A percentile compares a stretch with the other conserved stretches of the same genome.
Conservation (phyloP, 2,888 invertebrate species). For the Limnephilus marmoratus region DNA sequence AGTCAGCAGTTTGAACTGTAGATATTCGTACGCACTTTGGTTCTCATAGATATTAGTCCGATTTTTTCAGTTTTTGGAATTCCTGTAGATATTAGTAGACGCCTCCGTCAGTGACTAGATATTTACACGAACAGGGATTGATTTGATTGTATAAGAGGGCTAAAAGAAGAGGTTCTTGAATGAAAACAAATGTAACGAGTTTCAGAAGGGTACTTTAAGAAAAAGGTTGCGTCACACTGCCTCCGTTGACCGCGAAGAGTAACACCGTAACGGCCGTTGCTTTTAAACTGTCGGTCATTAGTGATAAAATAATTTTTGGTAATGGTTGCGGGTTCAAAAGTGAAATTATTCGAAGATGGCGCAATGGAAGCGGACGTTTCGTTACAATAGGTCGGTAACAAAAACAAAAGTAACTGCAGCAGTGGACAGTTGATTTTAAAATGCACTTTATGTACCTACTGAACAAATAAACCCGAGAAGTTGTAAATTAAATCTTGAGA, state of each 20-base stretch:
- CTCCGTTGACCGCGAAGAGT: slow-evolving; percentile 14
- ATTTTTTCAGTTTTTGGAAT: too few species aligned
- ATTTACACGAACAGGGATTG: neutral
- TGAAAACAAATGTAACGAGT: neutral
- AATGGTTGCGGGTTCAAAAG: slow-evolving; percentile 64
- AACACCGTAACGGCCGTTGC: slow-evolving; percentile 21
- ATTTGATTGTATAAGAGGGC: neutral
- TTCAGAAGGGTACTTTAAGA: neutral
- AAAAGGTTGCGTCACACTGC: neutral
- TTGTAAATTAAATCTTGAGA: too few species aligned
- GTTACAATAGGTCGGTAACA: slow-evolving; percentile 58
- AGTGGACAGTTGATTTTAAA: slow-evolving; percentile 10
- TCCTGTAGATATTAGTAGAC: too few species aligned
- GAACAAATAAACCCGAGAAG: too few species aligned
- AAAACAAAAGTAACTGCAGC: slow-evolving; percentile 48
- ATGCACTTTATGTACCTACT: slow-evolving; percentile 4
- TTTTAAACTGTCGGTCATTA: slow-evolving; percentile 42
- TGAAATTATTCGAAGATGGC: slow-evolving; percentile 61
- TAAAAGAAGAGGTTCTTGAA: neutral
- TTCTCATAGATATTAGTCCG: too few species aligned
- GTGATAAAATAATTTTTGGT: slow-evolving; percentile 49
- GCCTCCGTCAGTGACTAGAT: neutral
- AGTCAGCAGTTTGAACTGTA: too few species aligned
- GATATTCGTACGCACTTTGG: too few species aligned
- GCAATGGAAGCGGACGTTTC: slow-evolving; percentile 57